Evolutionary conservation across 2,888 invertebrate genomes (phyloP).

Genomic region (Eustalomyia histrio): DNA sequence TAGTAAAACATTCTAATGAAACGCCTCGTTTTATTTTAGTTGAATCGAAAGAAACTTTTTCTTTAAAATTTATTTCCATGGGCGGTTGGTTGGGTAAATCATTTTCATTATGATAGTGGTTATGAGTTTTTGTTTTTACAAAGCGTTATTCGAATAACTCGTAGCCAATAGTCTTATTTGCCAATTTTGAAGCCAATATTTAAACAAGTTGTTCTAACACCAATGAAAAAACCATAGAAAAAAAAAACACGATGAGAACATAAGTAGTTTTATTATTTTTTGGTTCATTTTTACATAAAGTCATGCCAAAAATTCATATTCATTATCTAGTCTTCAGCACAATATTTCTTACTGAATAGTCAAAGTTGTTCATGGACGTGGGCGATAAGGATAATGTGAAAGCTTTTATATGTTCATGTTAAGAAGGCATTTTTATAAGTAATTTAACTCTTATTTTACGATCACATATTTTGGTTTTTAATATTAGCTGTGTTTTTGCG

Average conservation of each 20-base stretch:
- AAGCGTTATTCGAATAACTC: neutral
- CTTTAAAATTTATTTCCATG: constrained; percentile 26
- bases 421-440: no score
- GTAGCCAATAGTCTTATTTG: constrained; percentile 10
- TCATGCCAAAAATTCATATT: constrained; percentile 42
- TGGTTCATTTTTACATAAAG: constrained; percentile 39
- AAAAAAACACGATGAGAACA: constrained; percentile 5
- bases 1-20: constrained; percentile 3
- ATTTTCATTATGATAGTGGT: constrained; percentile 30
- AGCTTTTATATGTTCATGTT: no score
- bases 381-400: neutral
- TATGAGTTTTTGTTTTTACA: constrained; percentile 22
- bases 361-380: constrained; percentile 10
- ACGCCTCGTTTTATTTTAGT: neutral
- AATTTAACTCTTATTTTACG: no score
- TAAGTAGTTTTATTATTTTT: constrained; percentile 9
- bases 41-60: constrained; percentile 6
- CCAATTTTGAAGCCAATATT: constrained; percentile 39
- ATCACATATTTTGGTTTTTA: no score
- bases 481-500: no score
- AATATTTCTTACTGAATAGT: neutral
- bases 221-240: constrained; percentile 10
- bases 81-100: constrained; percentile 25
- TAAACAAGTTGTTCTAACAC: constrained; percentile 40
- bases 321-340: constrained; percentile 42